A percentile compares a stretch with the other conserved stretches of the same genome.
These are phyloP conservation scores for Xiphophorus birchmanni DNA, from an alignment of 2,797 vertebrate genomes.

Conservation along the genomic window DNA sequence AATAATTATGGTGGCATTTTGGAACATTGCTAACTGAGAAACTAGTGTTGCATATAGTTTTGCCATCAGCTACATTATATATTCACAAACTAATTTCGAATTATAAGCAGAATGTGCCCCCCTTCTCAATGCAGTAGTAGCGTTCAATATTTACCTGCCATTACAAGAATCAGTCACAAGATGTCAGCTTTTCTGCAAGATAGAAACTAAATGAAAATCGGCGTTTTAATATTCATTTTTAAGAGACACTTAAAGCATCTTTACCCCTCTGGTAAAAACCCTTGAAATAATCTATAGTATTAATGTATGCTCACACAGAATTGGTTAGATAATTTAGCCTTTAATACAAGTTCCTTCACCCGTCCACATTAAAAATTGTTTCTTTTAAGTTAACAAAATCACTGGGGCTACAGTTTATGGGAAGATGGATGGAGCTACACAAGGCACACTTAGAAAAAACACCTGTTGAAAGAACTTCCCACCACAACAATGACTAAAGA, in stretches of 20 bases:
- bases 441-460: neutral
- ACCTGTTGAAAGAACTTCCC: neutral
- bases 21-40: neutral
- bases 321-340: neutral
- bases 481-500: neutral
- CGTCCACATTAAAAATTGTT: neutral
- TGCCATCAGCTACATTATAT: fast-evolving
- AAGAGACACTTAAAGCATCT: neutral
- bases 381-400: too few relatives aligned
- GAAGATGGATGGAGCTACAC: neutral
- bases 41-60: neutral
- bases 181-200: constrained; percentile 1
- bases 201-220: neutral
- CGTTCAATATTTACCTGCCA: neutral
- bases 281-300: neutral
- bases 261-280: neutral
- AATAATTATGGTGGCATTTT: too few relatives aligned
- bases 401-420: neutral
- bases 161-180: constrained; percentile 24
- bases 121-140: constrained; percentile 26
- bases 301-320: too few relatives aligned
- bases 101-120: neutral
- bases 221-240: neutral
- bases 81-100: neutral
- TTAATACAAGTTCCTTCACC: neutral